Conservation (phyloP, 1,140 invertebrate genomes). For the Drosophila ambigua region DNA sequence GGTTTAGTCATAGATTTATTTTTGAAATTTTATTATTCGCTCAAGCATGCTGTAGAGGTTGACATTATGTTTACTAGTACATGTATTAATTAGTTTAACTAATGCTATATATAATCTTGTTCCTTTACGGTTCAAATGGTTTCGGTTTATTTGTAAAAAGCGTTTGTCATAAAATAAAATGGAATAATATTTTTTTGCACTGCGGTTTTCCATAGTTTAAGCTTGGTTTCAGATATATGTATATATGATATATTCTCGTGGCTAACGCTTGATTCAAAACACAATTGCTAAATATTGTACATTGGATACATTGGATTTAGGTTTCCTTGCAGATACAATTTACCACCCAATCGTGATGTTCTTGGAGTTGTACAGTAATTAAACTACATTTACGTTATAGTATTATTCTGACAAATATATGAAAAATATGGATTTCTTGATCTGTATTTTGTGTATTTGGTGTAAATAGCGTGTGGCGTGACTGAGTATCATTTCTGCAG, state of each 20-base stretch:
- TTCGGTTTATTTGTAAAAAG: conserved; percentile 71
- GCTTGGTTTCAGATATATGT: conserved; percentile 47
- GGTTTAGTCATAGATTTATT: conserved; percentile 31
- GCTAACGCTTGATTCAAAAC: conserved; percentile 46
- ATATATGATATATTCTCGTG: conserved; percentile 36
- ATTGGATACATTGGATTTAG: conserved; percentile 43
- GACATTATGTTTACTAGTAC: conserved; percentile 72
- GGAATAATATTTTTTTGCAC: conserved; percentile 70
- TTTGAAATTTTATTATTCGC: conserved; percentile 69
- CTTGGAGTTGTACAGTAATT: conserved; percentile 50
- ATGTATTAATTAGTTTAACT: conserved; percentile 68
- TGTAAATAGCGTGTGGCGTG: conserved; percentile 74
- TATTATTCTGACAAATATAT: conserved; percentile 50
- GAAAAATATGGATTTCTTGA: conserved; percentile 66
- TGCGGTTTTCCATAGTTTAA: conserved; percentile 66
- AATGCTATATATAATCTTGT: conserved; percentile 74
- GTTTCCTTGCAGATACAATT: conserved; percentile 20
- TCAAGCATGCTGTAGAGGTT: conserved; percentile 69
- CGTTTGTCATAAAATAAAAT: conserved; percentile 79
- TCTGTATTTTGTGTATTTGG: conserved; percentile 54
- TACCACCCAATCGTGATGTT: conserved; percentile 5
- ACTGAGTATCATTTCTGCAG: conserved; percentile 44
- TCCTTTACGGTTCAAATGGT: conserved; percentile 48
- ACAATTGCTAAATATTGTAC: conserved; percentile 60
- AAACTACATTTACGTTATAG: conserved; percentile 54